Evolutionary conservation across 2,888 invertebrate species (phyloP), one percentile per base, ranked within the genome.

Genomic region (Nymphalis urticae): DNA sequence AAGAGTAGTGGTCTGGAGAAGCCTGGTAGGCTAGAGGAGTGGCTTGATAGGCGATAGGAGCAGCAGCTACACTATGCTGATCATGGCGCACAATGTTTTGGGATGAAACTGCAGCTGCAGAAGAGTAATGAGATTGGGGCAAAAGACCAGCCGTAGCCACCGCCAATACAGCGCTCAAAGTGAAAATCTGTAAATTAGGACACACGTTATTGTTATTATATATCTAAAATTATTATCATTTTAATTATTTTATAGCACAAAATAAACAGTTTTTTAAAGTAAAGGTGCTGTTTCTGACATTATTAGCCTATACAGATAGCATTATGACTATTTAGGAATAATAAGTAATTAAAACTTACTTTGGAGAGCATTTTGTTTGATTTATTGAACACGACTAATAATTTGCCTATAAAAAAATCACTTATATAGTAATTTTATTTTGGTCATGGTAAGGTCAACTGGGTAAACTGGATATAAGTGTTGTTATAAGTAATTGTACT

Each of bases 91-190:
- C 79, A 48, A 85, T 84, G 78, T 87, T 88, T 75, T 93, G 93
- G 19, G 91, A 80, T 36, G 90, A 88, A 5, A 88, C 89, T 1
- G 79, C 84, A 10, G 87, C 85, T 0, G 84, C 77, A 36, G 89
- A 83, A 74, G 89, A 87, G 78, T 92, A 91, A 54, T 82, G 79
- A 19, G 93, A 75, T 66, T 77, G 79, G 2, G 88, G 82, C 70
- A 90, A 74, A 56, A 89, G 83, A 53, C 88, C 88, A n/a, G 89
- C 89, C 56, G 82, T 73, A 36, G 91, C 85, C 54, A 93, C 85
- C 64, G 89, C 88, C 77, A 92, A 74, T 68, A 92, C 77, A 66
- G 89, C 87, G 82, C 87, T 81, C 75, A 92, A 51, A 66, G 83
- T 79, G 58, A 54, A 24, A 58, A 61, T 62, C 62, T 47, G 24